Evolutionary conservation across 2,797 vertebrate genomes (phyloP).

Genomic region (Gambelia wislizenii): DNA sequence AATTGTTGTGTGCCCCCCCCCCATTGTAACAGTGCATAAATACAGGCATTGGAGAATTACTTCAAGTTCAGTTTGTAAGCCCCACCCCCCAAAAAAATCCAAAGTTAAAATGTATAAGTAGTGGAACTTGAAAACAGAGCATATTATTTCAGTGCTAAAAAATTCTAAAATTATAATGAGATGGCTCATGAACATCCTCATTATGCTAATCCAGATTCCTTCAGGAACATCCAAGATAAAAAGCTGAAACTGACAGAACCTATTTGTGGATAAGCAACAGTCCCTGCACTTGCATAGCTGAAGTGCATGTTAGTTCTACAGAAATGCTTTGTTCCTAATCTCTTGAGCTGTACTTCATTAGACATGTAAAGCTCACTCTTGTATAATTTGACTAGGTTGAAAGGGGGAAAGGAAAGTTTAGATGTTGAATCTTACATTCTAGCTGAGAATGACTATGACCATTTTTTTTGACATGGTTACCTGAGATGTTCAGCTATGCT

Average conservation of each 20-base stretch:
- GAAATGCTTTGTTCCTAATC: constrained; percentile 71
- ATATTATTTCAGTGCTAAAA: constrained; percentile 62
- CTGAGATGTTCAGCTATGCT: neutral
- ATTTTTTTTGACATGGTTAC: constrained; percentile 47
- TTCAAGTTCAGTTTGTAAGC: constrained; percentile 47
- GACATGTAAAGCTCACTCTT: constrained; percentile 64
- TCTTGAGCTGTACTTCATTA: constrained; percentile 72
- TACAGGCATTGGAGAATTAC: constrained; percentile 56
- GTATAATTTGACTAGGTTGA: constrained; percentile 64
- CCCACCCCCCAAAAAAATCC: constrained; percentile 67
- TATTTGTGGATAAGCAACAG: constrained; percentile 68
- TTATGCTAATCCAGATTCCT: constrained; percentile 78
- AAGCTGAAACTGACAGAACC: constrained; percentile 70
- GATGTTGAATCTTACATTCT: constrained; percentile 23
- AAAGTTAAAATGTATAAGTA: constrained; percentile 63
- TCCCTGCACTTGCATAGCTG: constrained; percentile 52
- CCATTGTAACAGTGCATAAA: constrained; percentile 51
- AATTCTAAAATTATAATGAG: constrained; percentile 73
- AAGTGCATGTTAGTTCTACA: constrained; percentile 52
- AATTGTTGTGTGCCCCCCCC: constrained; percentile 47
- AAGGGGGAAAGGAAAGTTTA: constrained; percentile 53
- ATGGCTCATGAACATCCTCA: constrained; percentile 65
- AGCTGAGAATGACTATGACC: constrained; percentile 52
- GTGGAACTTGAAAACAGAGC: constrained; percentile 66
- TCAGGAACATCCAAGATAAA: constrained; percentile 73